Evolutionary conservation across 2,113 vertebrate genomes (phyloP).

Genomic region (Columbina picui): DNA sequence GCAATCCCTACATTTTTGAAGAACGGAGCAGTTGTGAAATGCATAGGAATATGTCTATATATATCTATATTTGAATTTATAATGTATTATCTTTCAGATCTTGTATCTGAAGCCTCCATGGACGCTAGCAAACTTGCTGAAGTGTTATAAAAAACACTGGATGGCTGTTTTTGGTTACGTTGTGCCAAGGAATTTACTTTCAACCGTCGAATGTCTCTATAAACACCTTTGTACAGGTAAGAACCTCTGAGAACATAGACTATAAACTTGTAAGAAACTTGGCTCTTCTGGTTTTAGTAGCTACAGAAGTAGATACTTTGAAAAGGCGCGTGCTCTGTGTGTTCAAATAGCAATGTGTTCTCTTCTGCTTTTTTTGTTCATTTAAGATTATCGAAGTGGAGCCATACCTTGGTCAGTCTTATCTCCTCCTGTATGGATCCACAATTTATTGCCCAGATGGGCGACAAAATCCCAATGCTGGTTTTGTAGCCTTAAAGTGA

Average conservation of each 20-base stretch:
- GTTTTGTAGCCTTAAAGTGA: background rate
- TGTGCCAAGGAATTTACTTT: slow-evolving; percentile 77
- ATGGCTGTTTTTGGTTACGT: slow-evolving; percentile 89
- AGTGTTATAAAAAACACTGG: slow-evolving; percentile 92
- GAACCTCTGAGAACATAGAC: background rate
- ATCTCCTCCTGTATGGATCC: background rate
- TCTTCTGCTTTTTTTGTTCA: background rate
- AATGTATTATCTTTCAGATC: slow-evolving; percentile 72
- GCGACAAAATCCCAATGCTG: background rate
- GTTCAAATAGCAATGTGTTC: background rate
- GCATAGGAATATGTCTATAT: background rate
- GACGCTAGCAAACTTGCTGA: slow-evolving; percentile 83
- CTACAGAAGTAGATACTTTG: background rate
- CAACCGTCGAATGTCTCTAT: slow-evolving; percentile 79
- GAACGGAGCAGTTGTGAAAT: background rate
- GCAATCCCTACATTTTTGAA: background rate
- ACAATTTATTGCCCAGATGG: background rate
- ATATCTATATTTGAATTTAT: background rate
- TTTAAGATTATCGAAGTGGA: background rate
- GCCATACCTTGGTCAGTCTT: background rate
- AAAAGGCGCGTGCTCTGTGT: background rate
- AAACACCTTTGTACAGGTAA: slow-evolving; percentile 82
- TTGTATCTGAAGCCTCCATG: slow-evolving; percentile 90
- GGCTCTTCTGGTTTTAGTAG: background rate
- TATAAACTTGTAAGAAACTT: background rate